Base-by-base conservation (phyloP, 2,888 invertebrate species). In the Drosophila cracens region DNA sequence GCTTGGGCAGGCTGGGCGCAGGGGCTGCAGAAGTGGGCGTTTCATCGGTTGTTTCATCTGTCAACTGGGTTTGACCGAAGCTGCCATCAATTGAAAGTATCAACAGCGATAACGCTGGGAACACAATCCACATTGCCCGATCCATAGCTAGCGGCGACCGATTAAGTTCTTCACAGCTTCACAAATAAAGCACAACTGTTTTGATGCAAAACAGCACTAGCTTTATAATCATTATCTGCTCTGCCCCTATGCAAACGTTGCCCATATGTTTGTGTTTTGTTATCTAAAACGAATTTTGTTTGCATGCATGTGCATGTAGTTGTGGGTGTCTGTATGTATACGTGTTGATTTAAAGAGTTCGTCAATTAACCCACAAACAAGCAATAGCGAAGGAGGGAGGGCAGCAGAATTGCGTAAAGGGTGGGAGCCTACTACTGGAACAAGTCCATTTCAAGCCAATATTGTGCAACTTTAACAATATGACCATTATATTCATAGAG, bases 141-240 rank as follows among this genome's bases (percentile, higher is more conserved):
- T 72, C 54, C 74, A 88, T 78, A 33, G 57, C 49, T 38, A 59
- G 36, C 46, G 56, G n/a, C 46, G 53, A 40, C 46, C 40, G 60
- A 58, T 69, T 48, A 34, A 51, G 65, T 52, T 71, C 76, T 58
- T 54, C 57, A 40, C 85, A 74, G 89, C 74, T 69, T 70, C 85
- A 68, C 75, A 64, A 51, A 63, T 72, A 54, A 66, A 83, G 76
- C 69, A 38, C 79, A 83, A 85, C 89, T 85, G 89, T 67, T 62
- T 48, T 52, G 27, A 27, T 40, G 51, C 51, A 63, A 63, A 63
- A 21, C 25, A 48, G 29, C 18, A 25, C 27, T 27, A 11, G 7
- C 27, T 5, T 1, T 33, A 33, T 34, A 18, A 33, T 29, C 29
- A 38, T 27, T 40, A 13, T 31, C 6, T 46, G 52, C 53, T 58